These are phyloP conservation scores for Lydus trimaculatus DNA, from an alignment of 2,888 invertebrate species.

Conservation along the genomic window DNA sequence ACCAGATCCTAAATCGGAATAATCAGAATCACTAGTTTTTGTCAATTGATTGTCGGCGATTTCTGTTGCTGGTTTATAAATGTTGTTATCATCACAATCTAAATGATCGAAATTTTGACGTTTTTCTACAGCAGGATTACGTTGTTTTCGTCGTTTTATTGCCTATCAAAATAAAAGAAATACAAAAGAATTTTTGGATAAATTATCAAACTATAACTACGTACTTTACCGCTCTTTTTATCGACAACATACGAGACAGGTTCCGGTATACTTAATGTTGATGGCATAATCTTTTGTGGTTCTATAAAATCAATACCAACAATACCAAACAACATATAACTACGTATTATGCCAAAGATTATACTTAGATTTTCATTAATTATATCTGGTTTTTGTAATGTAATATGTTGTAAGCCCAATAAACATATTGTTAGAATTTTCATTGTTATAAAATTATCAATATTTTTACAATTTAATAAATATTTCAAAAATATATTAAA, in stretches of 20 bases:
- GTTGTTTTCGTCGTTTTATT: slow-evolving; percentile 48
- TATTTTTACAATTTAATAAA: slow-evolving; percentile 46
- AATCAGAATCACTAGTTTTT: slow-evolving; percentile 73
- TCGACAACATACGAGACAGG: slow-evolving; percentile 50
- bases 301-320: slow-evolving; percentile 60
- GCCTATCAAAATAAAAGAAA: slow-evolving; percentile 34
- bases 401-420: slow-evolving; percentile 55
- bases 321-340: slow-evolving; percentile 65
- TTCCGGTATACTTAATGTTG: slow-evolving; percentile 68
- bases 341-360: slow-evolving; percentile 66
- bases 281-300: slow-evolving; percentile 66
- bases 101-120: neutral
- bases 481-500: slow-evolving; percentile 44
- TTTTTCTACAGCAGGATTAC: slow-evolving; percentile 11
- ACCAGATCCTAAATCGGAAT: slow-evolving; percentile 69
- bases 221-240: slow-evolving; percentile 69
- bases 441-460: slow-evolving; percentile 39
- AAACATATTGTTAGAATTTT: slow-evolving; percentile 63
- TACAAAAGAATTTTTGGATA: too few species aligned
- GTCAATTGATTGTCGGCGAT: slow-evolving; percentile 41
- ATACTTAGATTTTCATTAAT: slow-evolving; percentile 59
- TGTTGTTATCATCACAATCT: slow-evolving; percentile 18
- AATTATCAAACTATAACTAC: neutral
- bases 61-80: slow-evolving; percentile 39
- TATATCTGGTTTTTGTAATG: slow-evolving; percentile 49